Evolutionary conservation across 2,113 vertebrate species (phyloP), one percentile per base, ranked within the genome.

Genomic region (Pseudorhombus dupliciocellatus): DNA sequence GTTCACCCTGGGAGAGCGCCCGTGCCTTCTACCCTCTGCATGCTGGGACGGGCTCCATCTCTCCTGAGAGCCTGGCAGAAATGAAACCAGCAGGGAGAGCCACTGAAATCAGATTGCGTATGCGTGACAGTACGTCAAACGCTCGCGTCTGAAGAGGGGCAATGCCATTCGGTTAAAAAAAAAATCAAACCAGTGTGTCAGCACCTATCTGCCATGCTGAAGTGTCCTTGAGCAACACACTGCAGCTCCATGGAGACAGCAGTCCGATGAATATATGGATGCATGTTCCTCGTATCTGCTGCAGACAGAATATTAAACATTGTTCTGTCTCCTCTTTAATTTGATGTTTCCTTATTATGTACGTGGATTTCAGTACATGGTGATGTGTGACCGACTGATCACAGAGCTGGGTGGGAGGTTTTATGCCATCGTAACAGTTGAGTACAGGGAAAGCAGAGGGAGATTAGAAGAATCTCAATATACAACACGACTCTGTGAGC

Each of bases 211-310:
- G 60, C 40, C 30, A n/a, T 58, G 51, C 72, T 59, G 63, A 79
- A 59, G 72, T 55, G 62, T 83, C 66, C 64, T 71, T 80, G 70
- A 76, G 62, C 58, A 75, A 68, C 53, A 44, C 3, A 26, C 51
- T 57, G 42, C 31, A 46, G 48, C 61, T 72, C 69, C 56, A 55
- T 34, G 28, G 31, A 73, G 12, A 62, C 53, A 21, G 51, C 28
- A 44, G 12, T 48, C 26, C n/a, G n/a, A 58, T 60, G 24, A 51
- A 71, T 46, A 44, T 24, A 16, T 55, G 70, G 59, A 77, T 67
- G 52, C 28, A 42, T 55, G 40, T 30, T 71, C 40, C 26, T 75
- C 54, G 64, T 70, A 66, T 67, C 25, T 26, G 18, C 46, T 30
- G 55, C 40, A 52, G 52, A 65, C 55, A 22, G 68, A 68, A 65